Evolutionary conservation across 2,797 vertebrate species (phyloP).

Genomic region (Alca torda): DNA sequence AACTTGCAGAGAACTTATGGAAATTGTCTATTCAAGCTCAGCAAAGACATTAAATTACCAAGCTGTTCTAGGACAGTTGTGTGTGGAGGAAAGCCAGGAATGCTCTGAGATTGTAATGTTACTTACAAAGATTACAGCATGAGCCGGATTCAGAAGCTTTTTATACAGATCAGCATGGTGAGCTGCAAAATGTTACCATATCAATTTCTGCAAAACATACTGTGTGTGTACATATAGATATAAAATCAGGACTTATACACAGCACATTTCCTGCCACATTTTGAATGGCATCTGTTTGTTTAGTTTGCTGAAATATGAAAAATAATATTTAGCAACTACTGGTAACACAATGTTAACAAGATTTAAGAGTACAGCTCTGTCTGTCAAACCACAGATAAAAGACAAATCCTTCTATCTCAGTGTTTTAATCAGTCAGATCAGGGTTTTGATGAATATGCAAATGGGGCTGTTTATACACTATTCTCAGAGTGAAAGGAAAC

Average conservation of each 20-base stretch:
- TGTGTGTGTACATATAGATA: conserved; percentile 49
- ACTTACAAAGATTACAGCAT: conserved; percentile 39
- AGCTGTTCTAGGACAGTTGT: conserved; percentile 66
- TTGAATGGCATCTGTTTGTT: conserved; percentile 63
- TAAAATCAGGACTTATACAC: conserved; percentile 48
- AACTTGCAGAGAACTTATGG: conserved; percentile 61
- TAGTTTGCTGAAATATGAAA: conserved; percentile 46
- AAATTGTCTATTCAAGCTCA: conserved; percentile 71
- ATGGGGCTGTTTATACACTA: conserved; percentile 47
- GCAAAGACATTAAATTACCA: conserved; percentile 62
- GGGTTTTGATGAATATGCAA: conserved; percentile 52
- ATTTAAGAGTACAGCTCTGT: conserved; percentile 42
- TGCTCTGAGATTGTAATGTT: conserved; percentile 35
- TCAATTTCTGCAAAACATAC: conserved; percentile 49
- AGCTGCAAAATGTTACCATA: conserved; percentile 60
- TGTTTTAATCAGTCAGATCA: conserved; percentile 56
- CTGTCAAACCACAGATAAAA: conserved; percentile 55
- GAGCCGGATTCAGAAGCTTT: conserved; percentile 49
- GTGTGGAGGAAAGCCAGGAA: conserved; percentile 58
- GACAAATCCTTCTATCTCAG: conserved; percentile 27
- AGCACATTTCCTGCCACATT: conserved; percentile 57
- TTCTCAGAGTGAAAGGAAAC: conserved; percentile 51
- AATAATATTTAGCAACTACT: conserved; percentile 53
- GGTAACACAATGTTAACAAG: conserved; percentile 41
- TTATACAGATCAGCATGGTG: conserved; percentile 36